phyloP scores from a whole-genome alignment of 2,113 vertebrate species.

The Thamnophis sirtalis region DNA sequence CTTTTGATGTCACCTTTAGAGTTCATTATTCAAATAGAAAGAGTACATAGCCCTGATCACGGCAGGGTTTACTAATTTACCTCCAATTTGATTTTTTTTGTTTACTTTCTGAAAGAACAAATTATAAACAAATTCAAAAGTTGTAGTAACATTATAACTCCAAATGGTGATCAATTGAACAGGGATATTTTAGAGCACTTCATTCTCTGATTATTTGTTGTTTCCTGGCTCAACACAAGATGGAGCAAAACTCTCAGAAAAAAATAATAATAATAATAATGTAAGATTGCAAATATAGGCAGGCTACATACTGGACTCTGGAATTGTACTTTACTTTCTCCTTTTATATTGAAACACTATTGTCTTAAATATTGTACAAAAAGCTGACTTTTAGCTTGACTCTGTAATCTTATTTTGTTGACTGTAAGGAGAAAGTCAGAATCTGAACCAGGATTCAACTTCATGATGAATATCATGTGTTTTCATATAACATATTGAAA shows the following conservation, averaged over 20 bases:
- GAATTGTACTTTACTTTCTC: not conserved
- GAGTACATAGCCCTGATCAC: not conserved
- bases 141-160: not conserved
- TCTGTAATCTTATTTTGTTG: not conserved
- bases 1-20: not conserved
- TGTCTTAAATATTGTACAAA: not conserved
- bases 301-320: not conserved
- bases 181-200: not conserved
- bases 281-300: not conserved
- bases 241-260: not conserved
- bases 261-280: not conserved
- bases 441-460: not conserved
- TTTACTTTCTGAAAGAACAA: not conserved
- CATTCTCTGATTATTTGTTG: not conserved
- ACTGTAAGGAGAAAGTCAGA: not conserved
- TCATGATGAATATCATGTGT: not conserved
- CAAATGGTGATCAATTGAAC: not conserved
- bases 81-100: not conserved
- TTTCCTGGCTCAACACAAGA: not conserved
- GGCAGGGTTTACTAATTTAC: not conserved
- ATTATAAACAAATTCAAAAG: not conserved
- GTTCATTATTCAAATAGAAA: not conserved
- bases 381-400: not conserved
- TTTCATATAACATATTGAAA: not conserved
- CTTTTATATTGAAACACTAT: not conserved